Conservation (phyloP, 2,888 invertebrate species). For the Hoplodrina ambigua region DNA sequence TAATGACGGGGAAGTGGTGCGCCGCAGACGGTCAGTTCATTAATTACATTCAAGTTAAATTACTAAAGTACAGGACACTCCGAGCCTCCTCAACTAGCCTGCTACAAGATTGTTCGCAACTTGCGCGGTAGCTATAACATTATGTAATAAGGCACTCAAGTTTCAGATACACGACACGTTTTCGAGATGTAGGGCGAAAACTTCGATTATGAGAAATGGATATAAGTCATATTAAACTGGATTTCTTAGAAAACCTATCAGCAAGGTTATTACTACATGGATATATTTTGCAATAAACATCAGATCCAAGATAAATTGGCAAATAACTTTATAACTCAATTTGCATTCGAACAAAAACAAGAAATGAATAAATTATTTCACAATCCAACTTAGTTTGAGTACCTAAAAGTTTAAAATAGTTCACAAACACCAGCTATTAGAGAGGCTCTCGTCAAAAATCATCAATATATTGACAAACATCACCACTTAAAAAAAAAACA, state of each 20-base stretch:
- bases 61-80: constrained; percentile 65
- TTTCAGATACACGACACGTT: constrained; percentile 24
- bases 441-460: not conserved
- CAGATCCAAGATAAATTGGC: not conserved
- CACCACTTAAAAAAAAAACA: not conserved
- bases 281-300: not conserved
- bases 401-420: not conserved
- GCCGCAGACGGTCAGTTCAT: constrained; percentile 75
- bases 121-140: constrained; percentile 10
- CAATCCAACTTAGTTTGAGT: not conserved
- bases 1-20: constrained; percentile 69
- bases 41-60: constrained; percentile 77
- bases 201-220: constrained; percentile 21
- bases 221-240: not conserved
- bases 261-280: not conserved
- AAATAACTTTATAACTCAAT: not conserved
- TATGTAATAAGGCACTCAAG: constrained; percentile 24
- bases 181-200: constrained; percentile 9
- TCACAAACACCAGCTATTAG: not conserved
- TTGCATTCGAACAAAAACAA: not conserved
- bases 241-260: constrained; percentile 7
- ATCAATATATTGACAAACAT: not conserved
- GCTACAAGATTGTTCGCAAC: constrained; percentile 52
- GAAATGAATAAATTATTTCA: not conserved
- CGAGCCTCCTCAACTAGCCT: constrained; percentile 40